These are phyloP conservation scores for Pocillopora damicornis DNA, from an alignment of 64 coral and sea anemone genomes.

Conservation along the genomic window DNA sequence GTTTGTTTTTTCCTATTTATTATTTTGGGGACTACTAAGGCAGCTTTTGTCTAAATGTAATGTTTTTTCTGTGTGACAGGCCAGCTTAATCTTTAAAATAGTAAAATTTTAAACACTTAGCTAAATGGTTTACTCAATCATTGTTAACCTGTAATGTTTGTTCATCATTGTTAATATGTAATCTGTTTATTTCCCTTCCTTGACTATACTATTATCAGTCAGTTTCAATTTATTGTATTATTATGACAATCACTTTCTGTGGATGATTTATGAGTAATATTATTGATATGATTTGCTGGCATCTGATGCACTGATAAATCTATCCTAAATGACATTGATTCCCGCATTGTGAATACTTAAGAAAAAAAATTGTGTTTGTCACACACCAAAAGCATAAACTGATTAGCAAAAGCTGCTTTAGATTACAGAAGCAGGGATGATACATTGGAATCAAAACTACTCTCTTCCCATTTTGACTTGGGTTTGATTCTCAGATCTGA, in stretches of 20 bases:
- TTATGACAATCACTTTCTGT: too few species aligned
- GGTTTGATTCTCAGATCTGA: too few species aligned
- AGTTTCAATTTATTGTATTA: background rate
- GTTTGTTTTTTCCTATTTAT: constrained; percentile 15
- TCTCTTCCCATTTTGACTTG: too few species aligned
- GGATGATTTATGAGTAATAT: too few species aligned
- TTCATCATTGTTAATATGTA: background rate
- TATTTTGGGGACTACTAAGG: background rate
- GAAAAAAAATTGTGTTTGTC: background rate
- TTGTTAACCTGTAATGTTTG: background rate
- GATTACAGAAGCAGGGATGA: background rate
- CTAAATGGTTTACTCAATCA: background rate
- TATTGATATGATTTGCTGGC: too few species aligned
- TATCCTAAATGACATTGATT: background rate
- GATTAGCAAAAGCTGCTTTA: background rate
- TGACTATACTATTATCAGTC: background rate
- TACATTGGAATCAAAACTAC: too few species aligned
- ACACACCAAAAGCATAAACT: constrained; percentile 10
- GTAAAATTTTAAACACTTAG: background rate
- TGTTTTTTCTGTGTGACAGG: constrained; percentile 44
- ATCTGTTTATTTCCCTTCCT: background rate
- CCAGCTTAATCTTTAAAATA: constrained; percentile 10
- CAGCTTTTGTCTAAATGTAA: background rate
- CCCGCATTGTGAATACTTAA: background rate
- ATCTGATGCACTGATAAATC: background rate